phyloP scores from a whole-genome alignment of 2,888 invertebrate species.

The Drosophila kanekoi region DNA sequence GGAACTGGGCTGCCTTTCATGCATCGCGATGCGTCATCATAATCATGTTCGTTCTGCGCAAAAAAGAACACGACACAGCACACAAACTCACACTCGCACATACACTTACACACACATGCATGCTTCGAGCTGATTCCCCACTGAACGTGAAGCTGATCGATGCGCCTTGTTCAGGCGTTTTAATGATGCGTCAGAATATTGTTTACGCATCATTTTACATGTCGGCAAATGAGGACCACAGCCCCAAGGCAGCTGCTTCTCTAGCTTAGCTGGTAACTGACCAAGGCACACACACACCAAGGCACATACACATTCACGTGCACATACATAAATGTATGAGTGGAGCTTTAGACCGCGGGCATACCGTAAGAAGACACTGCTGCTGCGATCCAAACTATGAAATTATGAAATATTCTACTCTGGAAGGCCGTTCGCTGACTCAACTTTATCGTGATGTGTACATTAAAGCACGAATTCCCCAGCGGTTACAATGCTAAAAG shows the following conservation, averaged over 20 bases:
- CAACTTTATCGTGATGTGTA: constrained; percentile 67
- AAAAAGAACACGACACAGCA: constrained; percentile 31
- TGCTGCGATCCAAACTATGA: constrained; percentile 36
- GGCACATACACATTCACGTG: neutral
- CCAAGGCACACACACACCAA: constrained; percentile 6
- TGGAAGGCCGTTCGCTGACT: constrained; percentile 27
- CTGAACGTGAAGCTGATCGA: constrained; percentile 56
- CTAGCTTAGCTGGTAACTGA: constrained; percentile 13
- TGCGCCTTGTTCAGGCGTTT: constrained; percentile 71
- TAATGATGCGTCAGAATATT: constrained; percentile 81
- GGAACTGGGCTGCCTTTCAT: constrained; percentile 44
- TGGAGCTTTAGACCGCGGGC: constrained; percentile 30
- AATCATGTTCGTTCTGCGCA: constrained; percentile 70
- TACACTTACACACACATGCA: constrained; percentile 19
- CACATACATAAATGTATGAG: neutral
- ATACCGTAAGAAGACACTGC: constrained; percentile 25
- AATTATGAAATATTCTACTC: constrained; percentile 59
- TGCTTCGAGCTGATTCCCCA: constrained; percentile 45
- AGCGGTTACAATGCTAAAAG: constrained; percentile 15
- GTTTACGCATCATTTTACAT: constrained; percentile 81
- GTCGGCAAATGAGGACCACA: constrained; percentile 60
- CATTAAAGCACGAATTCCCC: constrained; percentile 68
- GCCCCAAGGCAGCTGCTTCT: constrained; percentile 13
- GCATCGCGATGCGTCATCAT: constrained; percentile 72
- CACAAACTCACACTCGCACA: constrained; percentile 30